phyloP scores from a whole-genome alignment of 2,797 vertebrate genomes.

The Stomatorhinus walkeri region DNA sequence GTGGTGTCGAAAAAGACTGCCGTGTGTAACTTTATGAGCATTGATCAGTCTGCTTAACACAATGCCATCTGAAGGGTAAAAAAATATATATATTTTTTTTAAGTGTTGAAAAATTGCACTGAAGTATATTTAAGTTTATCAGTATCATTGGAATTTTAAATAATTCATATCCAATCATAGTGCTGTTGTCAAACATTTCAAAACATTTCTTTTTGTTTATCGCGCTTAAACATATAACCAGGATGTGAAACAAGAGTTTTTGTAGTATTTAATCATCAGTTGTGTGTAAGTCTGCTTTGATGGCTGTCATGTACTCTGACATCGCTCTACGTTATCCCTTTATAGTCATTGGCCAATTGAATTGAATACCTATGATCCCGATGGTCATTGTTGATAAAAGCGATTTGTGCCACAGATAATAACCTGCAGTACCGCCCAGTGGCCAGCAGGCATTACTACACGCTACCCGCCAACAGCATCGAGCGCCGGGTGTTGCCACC shows the following conservation, averaged over 20 bases:
- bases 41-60: background rate
- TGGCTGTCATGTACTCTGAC: background rate
- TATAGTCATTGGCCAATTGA: background rate
- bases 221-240: background rate
- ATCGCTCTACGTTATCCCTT: background rate
- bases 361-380: background rate
- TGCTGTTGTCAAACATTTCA: background rate
- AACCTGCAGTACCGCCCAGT: slow-evolving; percentile 76
- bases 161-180: background rate
- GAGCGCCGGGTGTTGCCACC: slow-evolving; percentile 67
- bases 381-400: background rate
- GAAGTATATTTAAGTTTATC: background rate
- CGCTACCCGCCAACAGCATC: slow-evolving; percentile 65
- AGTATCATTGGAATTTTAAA: background rate
- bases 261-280: background rate
- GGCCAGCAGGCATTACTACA: slow-evolving; percentile 80
- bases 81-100: too few species aligned
- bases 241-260: background rate
- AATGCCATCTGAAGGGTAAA: background rate
- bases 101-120: background rate
- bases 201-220: background rate
- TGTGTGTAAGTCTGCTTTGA: background rate
- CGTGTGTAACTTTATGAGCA: background rate
- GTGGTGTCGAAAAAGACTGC: background rate
- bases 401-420: slow-evolving; percentile 58